phyloP scores from a whole-genome alignment of 2,888 invertebrate species.

The Spodoptera picta region DNA sequence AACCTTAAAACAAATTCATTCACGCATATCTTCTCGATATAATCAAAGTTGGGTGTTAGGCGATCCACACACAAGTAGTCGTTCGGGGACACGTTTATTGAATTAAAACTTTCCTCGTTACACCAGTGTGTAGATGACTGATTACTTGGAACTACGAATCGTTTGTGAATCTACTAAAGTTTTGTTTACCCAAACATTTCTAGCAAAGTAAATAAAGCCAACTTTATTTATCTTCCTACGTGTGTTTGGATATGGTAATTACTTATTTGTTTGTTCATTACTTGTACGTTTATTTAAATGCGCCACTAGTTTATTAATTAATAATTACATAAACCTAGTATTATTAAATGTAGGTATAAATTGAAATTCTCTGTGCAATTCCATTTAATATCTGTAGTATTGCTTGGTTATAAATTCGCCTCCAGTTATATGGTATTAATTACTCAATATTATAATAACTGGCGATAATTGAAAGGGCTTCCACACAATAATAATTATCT shows the following conservation, averaged over 20 bases:
- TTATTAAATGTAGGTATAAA: no score
- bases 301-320: no score
- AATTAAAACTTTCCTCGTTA: constrained; percentile 62
- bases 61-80: constrained; percentile 25
- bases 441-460: no score
- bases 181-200: constrained; percentile 14
- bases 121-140: constrained; percentile 51
- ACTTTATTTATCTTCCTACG: constrained; percentile 18
- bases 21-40: constrained; percentile 14
- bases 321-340: no score
- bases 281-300: constrained; percentile 9
- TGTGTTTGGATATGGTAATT: constrained; percentile 30
- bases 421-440: no score
- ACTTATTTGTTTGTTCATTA: constrained; percentile 22
- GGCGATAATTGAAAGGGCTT: no score
- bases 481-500: no score
- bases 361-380: no score
- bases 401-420: no score
- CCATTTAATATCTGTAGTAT: no score
- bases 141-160: constrained; percentile 43
- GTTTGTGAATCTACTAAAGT: constrained; percentile 36
- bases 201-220: background rate
- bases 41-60: constrained; percentile 36
- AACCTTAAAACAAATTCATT: constrained; percentile 3
- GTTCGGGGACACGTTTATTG: constrained; percentile 50